Evolutionary conservation across 2,888 invertebrate genomes (phyloP), one percentile per base, ranked within the genome.

Genomic region (Baronia brevicornis): DNA sequence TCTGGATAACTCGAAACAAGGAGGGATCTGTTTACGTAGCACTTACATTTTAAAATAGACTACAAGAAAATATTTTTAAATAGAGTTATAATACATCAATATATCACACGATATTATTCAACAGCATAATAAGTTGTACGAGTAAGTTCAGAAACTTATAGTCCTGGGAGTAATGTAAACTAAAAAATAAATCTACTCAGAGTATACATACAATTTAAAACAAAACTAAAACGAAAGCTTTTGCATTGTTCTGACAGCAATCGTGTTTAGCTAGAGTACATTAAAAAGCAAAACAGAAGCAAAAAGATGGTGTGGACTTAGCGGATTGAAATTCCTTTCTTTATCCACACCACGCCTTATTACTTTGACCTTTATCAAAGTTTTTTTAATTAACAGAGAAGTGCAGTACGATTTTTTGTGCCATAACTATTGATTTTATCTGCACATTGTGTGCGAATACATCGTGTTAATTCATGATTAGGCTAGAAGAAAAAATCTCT

Each of bases 1-100:
- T 43, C 60, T 52, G 58, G 67, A 67, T 65, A 64, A 55, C 55
- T 48, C 48, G 45, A 44, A 57, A 69, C 69, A 69, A 69, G 68
- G 69, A 55, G 54, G 3, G 10, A 28, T n/a, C 18, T 3, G 2
- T 14, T 19, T 19, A 19, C 13, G 8, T 26, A 13, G 15, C 7
- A 13, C 7, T 8, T 7, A 26, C 9, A 26, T 22, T 15, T 28
- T 38, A 19, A 26, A 19, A 32, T 28, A 40, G 27, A 33, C 39
- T 36, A 39, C 35, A 38, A 25, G 37, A 43, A 33, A 29, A 39
- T 36, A 38, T 52, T 41, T 46, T 44, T 47, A 42, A 44, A 45
- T 44, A 41, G 44, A n/a, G n/a, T n/a, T n/a, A n/a, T n/a, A n/a
- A n/a, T n/a, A n/a, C n/a, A n/a, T n/a, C n/a, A n/a, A n/a, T n/a